These are phyloP conservation scores for Opisthocomus hoazin DNA, from an alignment of 2,113 vertebrate genomes.

Conservation along the genomic window DNA sequence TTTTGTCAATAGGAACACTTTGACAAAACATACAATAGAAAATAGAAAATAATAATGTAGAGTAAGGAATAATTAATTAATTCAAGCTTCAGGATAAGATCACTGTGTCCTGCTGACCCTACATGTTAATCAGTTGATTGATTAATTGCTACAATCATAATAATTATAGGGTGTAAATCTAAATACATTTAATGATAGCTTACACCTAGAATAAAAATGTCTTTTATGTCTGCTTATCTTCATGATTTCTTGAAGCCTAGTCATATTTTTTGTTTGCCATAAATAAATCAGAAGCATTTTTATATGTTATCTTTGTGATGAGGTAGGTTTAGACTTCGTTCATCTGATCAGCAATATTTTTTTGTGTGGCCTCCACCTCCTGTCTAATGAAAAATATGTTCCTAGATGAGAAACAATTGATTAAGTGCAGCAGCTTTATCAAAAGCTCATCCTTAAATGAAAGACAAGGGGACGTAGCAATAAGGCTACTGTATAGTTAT, in stretches of 20 bases:
- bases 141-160: constrained; percentile 83
- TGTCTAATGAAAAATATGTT: constrained; percentile 53
- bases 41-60: constrained; percentile 75
- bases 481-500: background rate
- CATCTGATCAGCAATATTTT: constrained; percentile 29
- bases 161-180: constrained; percentile 76
- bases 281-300: constrained; percentile 49
- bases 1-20: constrained; percentile 63
- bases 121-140: constrained; percentile 79
- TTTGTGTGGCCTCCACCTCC: constrained; percentile 6
- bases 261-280: constrained; percentile 46
- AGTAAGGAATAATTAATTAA: constrained; percentile 78
- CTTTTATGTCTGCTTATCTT: constrained; percentile 72
- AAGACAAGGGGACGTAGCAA: background rate
- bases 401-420: constrained; percentile 40
- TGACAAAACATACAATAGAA: constrained; percentile 51
- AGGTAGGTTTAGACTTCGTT: constrained; percentile 29
- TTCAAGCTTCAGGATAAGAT: constrained; percentile 75
- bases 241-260: constrained; percentile 62
- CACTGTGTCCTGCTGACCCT: constrained; percentile 71
- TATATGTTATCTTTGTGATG: constrained; percentile 40
- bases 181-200: constrained; percentile 76
- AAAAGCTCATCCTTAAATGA: constrained; percentile 44
- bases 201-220: constrained; percentile 68
- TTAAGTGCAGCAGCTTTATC: constrained; percentile 38